These are phyloP conservation scores for Scylla paramamosain DNA, from an alignment of 1,140 invertebrate species.

Conservation along the genomic window DNA sequence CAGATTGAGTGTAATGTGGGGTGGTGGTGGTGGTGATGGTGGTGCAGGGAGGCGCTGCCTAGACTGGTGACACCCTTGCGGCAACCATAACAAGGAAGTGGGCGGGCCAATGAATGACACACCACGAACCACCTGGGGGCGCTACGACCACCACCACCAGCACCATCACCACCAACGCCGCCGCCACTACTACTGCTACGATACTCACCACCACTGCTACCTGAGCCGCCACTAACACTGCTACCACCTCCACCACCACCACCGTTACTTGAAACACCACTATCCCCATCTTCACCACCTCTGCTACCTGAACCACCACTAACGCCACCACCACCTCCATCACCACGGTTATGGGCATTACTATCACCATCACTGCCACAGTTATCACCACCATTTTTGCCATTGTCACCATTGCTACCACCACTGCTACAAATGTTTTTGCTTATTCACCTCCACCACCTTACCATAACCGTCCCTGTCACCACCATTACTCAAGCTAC, in stretches of 20 bases:
- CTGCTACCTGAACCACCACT: background rate
- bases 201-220: background rate
- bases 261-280: background rate
- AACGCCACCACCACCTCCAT: background rate
- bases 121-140: background rate
- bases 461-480: no score
- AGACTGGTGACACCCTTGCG: background rate
- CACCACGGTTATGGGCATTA: background rate
- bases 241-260: background rate
- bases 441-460: no score
- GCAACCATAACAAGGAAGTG: background rate
- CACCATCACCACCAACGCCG: background rate
- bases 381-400: background rate
- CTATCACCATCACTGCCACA: slow-evolving; percentile 8
- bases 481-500: no score
- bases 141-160: background rate
- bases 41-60: background rate
- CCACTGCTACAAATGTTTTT: no score
- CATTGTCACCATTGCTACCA: no score
- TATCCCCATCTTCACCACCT: background rate
- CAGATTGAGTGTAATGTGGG: background rate
- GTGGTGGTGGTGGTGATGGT: background rate
- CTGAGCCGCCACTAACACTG: background rate
- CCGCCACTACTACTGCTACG: background rate
- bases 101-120: background rate